Evolutionary conservation across 2,888 invertebrate genomes (phyloP).

Genomic region (Microplitis deprimator): DNA sequence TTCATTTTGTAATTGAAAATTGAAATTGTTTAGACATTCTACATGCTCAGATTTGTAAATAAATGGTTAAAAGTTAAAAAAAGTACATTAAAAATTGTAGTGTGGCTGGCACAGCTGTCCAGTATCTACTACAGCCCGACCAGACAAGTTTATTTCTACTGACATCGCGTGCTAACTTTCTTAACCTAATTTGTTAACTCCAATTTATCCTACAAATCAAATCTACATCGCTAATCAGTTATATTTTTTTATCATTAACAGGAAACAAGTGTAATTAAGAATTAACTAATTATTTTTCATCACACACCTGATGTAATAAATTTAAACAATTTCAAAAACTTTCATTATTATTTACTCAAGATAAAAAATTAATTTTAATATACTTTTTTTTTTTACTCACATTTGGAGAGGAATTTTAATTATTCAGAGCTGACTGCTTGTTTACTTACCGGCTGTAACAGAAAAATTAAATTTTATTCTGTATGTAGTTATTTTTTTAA

Average conservation of each 20-base stretch:
- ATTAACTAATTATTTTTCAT: neutral
- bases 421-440: neutral
- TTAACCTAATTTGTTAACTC: conserved; percentile 21
- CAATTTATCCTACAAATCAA: conserved; percentile 16
- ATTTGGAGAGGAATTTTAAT: no score
- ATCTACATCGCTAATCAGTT: conserved; percentile 25
- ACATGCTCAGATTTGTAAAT: neutral
- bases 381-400: no score
- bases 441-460: conserved; percentile 68
- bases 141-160: conserved; percentile 35
- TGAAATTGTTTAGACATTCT: neutral
- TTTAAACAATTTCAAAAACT: neutral
- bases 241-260: neutral
- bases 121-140: conserved; percentile 9
- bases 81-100: conserved; percentile 20
- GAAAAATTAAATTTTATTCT: conserved; percentile 42
- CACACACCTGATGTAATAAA: neutral
- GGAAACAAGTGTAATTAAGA: neutral
- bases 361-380: neutral
- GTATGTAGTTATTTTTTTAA: no score
- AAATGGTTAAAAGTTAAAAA: neutral
- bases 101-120: conserved; percentile 9
- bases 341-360: neutral
- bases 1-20: neutral
- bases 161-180: conserved; percentile 39